A percentile compares a stretch with the other conserved stretches of the same genome.
Evolutionary conservation across 2,113 vertebrate species (phyloP).

Genomic region (Psittacara wagleri): DNA sequence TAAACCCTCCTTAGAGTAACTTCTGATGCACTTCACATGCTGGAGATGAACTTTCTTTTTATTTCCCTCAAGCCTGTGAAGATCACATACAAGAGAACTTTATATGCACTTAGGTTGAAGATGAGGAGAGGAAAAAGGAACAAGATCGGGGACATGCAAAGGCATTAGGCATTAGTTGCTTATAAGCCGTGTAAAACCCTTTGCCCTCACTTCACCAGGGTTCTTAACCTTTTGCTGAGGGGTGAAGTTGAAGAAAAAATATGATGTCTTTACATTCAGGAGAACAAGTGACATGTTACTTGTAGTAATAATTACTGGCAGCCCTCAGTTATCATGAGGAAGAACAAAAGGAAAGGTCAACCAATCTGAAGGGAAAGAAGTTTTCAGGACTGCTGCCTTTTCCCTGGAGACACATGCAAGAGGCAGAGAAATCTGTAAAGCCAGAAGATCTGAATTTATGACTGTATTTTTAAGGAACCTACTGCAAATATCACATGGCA

Average conservation of each 20-base stretch:
- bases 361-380: not conserved
- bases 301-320: not conserved
- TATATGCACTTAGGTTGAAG: not conserved
- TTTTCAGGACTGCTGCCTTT: not conserved
- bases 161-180: not conserved
- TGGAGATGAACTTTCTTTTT: not conserved
- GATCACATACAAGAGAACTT: not conserved
- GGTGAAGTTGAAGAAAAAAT: not conserved
- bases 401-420: not conserved
- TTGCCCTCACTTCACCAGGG: not conserved
- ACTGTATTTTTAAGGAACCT: not conserved
- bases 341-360: not conserved
- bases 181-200: not conserved
- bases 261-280: not conserved
- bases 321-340: not conserved
- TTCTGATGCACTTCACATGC: not conserved
- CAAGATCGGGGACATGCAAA: not conserved
- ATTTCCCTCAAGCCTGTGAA: not conserved
- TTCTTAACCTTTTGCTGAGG: not conserved
- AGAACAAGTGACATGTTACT: not conserved
- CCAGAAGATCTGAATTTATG: not conserved
- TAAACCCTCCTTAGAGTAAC: not conserved
- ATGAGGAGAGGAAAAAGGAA: not conserved
- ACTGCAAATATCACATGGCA: not conserved
- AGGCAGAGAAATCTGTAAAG: not conserved